Percentiles rank a stretch among this genome's conserved stretches.
Conservation (phyloP, 2,888 invertebrate species). For the Saturnia pavonia region DNA sequence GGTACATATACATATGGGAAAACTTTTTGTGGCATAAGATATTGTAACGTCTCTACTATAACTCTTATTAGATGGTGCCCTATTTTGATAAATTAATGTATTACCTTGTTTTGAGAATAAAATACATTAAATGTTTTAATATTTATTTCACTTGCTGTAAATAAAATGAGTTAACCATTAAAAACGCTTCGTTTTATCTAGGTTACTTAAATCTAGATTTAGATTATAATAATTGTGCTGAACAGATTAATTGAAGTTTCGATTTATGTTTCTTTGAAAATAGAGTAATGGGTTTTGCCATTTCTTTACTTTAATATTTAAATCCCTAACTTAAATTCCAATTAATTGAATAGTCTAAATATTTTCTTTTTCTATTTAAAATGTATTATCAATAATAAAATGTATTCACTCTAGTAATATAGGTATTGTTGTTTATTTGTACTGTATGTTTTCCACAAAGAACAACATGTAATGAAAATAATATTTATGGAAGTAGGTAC, state of each 20-base stretch:
- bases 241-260: neutral
- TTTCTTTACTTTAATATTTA: neutral
- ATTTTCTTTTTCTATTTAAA: too few species aligned
- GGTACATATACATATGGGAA: neutral
- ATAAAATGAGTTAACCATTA: neutral
- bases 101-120: neutral
- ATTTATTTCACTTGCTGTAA: neutral
- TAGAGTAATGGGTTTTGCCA: neutral
- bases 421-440: neutral
- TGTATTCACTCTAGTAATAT: neutral
- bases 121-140: neutral
- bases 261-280: neutral
- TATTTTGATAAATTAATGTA: neutral
- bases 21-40: too few species aligned
- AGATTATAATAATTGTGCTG: neutral
- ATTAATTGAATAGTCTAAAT: too few species aligned
- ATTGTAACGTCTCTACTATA: too few species aligned
- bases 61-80: too few species aligned
- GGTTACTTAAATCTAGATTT: constrained; percentile 6
- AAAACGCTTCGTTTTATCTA: neutral
- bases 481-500: neutral
- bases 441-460: neutral
- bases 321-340: too few species aligned
- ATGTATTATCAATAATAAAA: neutral
- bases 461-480: neutral